These are phyloP conservation scores for Drosophila acutilabella DNA, from an alignment of 2,888 invertebrate genomes.

Conservation along the genomic window DNA sequence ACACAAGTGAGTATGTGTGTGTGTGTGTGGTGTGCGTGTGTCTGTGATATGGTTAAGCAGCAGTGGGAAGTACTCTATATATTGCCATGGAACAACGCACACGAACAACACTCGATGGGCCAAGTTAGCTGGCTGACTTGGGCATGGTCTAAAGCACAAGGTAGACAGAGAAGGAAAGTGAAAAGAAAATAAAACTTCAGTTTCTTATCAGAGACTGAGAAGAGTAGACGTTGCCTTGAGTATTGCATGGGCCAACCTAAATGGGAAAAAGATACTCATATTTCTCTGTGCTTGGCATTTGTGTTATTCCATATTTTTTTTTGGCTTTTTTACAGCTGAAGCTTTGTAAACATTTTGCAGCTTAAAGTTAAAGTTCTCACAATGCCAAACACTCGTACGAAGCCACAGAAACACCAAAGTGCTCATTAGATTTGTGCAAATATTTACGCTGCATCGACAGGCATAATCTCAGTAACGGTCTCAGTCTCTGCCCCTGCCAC, in stretches of 20 bases:
- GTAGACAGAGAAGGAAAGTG: slow-evolving; percentile 5
- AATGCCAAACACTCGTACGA: slow-evolving; percentile 10
- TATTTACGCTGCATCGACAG: slow-evolving; percentile 54
- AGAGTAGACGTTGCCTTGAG: neutral
- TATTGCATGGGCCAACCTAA: slow-evolving; percentile 20
- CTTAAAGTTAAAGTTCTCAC: slow-evolving; percentile 23
- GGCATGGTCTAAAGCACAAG: slow-evolving; percentile 34
- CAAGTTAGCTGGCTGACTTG: slow-evolving; percentile 43
- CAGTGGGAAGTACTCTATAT: slow-evolving; percentile 30
- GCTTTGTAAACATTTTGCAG: slow-evolving; percentile 35
- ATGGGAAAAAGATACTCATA: slow-evolving; percentile 53
- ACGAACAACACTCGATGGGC: slow-evolving; percentile 46
- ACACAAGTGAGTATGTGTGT: slow-evolving; percentile 37
- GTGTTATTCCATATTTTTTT: slow-evolving; percentile 14
- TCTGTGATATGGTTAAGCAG: neutral
- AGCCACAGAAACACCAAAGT: slow-evolving; percentile 19
- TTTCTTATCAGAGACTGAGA: slow-evolving; percentile 57
- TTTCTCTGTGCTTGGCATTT: slow-evolving; percentile 38
- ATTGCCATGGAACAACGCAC: slow-evolving; percentile 40
- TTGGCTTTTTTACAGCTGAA: slow-evolving; percentile 26
- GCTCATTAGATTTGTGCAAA: slow-evolving; percentile 57
- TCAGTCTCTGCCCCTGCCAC: neutral
- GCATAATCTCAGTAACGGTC: slow-evolving; percentile 25
- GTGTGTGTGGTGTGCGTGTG: slow-evolving; percentile 13
- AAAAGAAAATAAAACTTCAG: slow-evolving; percentile 37